Base-by-base conservation (phyloP, 2,113 vertebrate species). In the Eretmodus cyanostictus region DNA sequence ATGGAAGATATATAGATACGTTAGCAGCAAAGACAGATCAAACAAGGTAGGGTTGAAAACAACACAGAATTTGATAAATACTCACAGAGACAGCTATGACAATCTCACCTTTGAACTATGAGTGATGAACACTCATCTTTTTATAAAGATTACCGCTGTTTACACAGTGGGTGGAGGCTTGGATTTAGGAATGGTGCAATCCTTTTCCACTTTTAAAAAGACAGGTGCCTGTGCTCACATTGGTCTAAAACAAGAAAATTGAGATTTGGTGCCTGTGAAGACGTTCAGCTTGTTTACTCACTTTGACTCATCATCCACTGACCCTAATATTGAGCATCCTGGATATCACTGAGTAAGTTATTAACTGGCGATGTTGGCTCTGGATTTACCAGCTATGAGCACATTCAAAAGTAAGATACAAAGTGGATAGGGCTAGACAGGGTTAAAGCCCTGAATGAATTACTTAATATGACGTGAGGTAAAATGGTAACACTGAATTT, bases 81-180 rank as follows among this genome's bases (percentile, higher is more conserved):
- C 86, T 68, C 34, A 4, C 45, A 31, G 17, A 87, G 71, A 85
- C 86, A 29, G 40, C 83, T 12, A 80, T 93, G 90, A 94, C 95
- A 95, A 88, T 93, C 84, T 96, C 87, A 96, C 94, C 94, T 94
- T 93, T 95, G 91, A 95, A 95, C 94, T 91, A 93, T 94, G 93
- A 95, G 84, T 90, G 81, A 96, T 93, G 91, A 93, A 40, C 78
- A 85, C 66, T 8, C 88, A 90, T 92, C 85, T 87, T 94, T 91
- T 90, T 61, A 87, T 92, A 88, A 92, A 94, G 94, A 95, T 96
- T 95, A 93, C 80, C 13, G 0, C 55, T 94, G 94, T 96, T 92
- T 89, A 80, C 91, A 61, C 38, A 92, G 81, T 73, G 92, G 94
- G 93, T 80, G 95, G 90, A 94, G 92, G 87, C 83, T 79, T 66